Evolutionary conservation across 1,140 invertebrate species (phyloP), one percentile per base, ranked within the genome.

Genomic region (Panagrolaimus sp.): DNA sequence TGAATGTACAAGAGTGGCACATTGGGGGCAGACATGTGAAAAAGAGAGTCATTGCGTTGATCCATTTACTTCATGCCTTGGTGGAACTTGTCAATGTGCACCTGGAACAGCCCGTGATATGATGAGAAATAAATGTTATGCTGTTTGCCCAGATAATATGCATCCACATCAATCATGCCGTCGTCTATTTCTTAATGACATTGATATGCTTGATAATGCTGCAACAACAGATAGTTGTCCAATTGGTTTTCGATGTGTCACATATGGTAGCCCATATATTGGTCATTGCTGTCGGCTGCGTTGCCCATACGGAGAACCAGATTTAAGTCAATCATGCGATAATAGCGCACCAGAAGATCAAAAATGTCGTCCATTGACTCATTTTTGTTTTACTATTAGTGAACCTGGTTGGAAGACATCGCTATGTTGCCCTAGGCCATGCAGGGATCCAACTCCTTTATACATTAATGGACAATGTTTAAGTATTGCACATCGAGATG

Each of bases 171-270:
- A 82, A 74, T 72, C 79, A 20, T 82, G 80, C 62, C 75, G 80
- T 51, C 69, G 81, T 13, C 67, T 82, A 27, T 83, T 82, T 68
- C 75, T 82, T 47, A 82, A 82, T 65, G 80, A 82, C 48, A 68
- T 80, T 38, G 81, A 82, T 65, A 83, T 83, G 81, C 57, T 82
- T 45, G 79, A 82, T 46, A 81, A 81, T 71, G 81, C 81, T n/a
- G 80, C 79, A 9, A 80, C 76, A 14, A 82, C 81, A 2, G 80
- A 82, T 70, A 83, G 79, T 67, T 82, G 80, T 62, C 80, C 80
- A 5, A 67, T 80, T 43, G 80, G 80, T 5, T 83, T 82, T 64
- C 69, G 80, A 57, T 82, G 80, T 70, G 81, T 76, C 45, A 83
- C 77, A n/a, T 82, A 82, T 67, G 80, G 80, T 31, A 80, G 77